Percentiles rank a stretch among this genome's conserved stretches.
phyloP scores from a whole-genome alignment of 2,888 invertebrate genomes.

The Parapristionchus giblindavisi region DNA sequence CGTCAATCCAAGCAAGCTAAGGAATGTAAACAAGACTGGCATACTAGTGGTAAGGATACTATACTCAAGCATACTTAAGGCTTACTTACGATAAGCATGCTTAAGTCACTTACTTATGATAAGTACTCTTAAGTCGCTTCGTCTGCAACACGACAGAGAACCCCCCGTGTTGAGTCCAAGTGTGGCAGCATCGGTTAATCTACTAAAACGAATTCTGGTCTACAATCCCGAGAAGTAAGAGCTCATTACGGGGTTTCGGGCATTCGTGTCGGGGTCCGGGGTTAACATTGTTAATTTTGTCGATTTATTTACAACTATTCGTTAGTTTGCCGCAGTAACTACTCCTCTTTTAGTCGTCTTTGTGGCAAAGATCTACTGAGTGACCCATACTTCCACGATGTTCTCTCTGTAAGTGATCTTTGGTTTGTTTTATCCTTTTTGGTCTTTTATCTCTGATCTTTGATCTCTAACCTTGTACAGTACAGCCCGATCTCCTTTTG shows the following conservation, averaged over 20 bases:
- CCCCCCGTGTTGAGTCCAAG: neutral
- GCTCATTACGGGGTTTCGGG: neutral
- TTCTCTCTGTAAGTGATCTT: slow-evolving; percentile 7
- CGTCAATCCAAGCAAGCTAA: neutral
- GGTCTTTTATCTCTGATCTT: too few species aligned
- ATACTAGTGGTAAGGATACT: neutral
- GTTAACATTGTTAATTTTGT: too few species aligned
- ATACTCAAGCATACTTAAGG: too few species aligned
- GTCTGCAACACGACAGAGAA: neutral
- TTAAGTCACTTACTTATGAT: neutral
- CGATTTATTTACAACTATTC: too few species aligned
- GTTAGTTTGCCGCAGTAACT: too few species aligned
- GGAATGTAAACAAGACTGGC: neutral
- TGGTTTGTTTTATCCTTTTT: too few species aligned
- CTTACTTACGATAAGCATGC: neutral
- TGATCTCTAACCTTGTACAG: too few species aligned
- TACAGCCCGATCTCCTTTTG: too few species aligned
- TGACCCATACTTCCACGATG: slow-evolving; percentile 32
- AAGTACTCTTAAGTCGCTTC: slow-evolving; percentile 18
- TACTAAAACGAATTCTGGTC: slow-evolving; percentile 18
- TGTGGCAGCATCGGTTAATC: neutral
- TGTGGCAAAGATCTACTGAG: slow-evolving; percentile 17
- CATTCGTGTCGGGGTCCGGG: too few species aligned
- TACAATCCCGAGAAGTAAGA: slow-evolving; percentile 28
- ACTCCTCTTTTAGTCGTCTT: slow-evolving; percentile 18